Conservation (phyloP, 1,140 invertebrate genomes). For the Solenopsis fugax region DNA sequence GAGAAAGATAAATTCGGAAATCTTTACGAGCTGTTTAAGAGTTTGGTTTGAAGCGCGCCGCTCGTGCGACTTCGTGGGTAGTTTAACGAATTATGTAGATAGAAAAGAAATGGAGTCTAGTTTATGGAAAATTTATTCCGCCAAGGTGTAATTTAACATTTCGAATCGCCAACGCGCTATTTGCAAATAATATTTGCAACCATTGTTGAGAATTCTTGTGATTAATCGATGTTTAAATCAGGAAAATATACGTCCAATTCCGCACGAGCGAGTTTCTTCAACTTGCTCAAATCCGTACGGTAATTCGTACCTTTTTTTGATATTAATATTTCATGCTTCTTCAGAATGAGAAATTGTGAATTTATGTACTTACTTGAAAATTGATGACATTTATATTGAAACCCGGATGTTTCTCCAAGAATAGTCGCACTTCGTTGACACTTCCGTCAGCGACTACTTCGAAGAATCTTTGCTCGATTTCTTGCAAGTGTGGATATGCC, state of each 20-base stretch:
- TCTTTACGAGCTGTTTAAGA: conserved; percentile 64
- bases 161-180: background rate
- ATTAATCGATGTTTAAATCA: background rate
- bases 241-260: background rate
- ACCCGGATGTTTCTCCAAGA: conserved; percentile 80
- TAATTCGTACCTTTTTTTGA: background rate
- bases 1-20: conserved; percentile 60
- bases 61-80: conserved; percentile 5
- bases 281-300: background rate
- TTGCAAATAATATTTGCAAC: background rate
- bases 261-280: background rate
- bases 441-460: conserved; percentile 83
- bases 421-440: conserved; percentile 81
- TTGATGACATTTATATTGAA: conserved; percentile 87
- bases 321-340: conserved; percentile 4
- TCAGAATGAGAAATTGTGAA: background rate
- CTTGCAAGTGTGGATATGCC: conserved; percentile 83
- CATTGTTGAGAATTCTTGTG: background rate
- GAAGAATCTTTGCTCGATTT: conserved; percentile 86
- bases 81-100: conserved; percentile 19
- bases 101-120: conserved; percentile 12
- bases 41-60: conserved; percentile 25
- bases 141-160: conserved; percentile 29
- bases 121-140: conserved; percentile 30
- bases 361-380: conserved; percentile 83